Conservation (phyloP, 2,888 invertebrate genomes). For the Acronicta leporina region DNA sequence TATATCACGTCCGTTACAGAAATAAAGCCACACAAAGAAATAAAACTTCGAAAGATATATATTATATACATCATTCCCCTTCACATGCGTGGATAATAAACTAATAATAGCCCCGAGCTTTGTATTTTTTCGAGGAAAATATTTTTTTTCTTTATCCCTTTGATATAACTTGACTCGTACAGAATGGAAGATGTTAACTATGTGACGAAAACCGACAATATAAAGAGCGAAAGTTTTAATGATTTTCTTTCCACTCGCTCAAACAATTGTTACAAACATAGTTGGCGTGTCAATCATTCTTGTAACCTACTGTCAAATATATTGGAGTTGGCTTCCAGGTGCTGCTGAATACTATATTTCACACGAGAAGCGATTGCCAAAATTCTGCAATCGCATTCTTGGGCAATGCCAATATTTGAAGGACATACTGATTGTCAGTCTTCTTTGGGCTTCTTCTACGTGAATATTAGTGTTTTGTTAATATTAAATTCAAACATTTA, state of each 20-base stretch:
- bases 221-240: slow-evolving; percentile 27
- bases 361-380: no score
- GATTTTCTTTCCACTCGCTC: slow-evolving; percentile 8
- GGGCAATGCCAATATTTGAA: no score
- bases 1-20: not conserved
- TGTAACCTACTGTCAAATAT: no score
- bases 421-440: no score
- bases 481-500: no score
- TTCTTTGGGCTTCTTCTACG: no score
- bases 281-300: no score
- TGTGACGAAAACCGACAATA: slow-evolving; percentile 22
- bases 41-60: slow-evolving; percentile 1
- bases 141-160: slow-evolving; percentile 31
- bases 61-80: not conserved
- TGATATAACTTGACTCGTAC: slow-evolving; percentile 45
- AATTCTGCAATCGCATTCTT: no score
- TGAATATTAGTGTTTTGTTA: no score
- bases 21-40: not conserved
- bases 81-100: slow-evolving; percentile 17
- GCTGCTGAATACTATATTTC: no score
- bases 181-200: slow-evolving; percentile 18
- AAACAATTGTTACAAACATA: not conserved
- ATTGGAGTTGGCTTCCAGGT: no score
- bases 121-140: slow-evolving; percentile 12
- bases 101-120: slow-evolving; percentile 22